Percentiles rank a stretch among this genome's conserved stretches.
phyloP scores from a whole-genome alignment of 2,113 vertebrate species.

The Brachionichthys hirsutus region DNA sequence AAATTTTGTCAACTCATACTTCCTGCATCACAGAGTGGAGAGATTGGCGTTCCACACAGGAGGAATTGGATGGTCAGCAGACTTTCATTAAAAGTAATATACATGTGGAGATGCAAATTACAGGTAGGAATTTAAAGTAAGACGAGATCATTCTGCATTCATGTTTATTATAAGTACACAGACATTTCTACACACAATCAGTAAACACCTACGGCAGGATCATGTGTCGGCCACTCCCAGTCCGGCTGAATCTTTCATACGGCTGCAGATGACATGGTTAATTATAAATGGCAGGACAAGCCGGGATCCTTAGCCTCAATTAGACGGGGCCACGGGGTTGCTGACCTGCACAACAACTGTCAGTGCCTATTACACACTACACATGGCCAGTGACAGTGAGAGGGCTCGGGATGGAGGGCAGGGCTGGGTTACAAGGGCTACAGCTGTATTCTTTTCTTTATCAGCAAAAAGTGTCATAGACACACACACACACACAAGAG shows the following conservation, averaged over 20 bases:
- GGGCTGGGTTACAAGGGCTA: conserved; percentile 63
- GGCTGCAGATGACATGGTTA: conserved; percentile 73
- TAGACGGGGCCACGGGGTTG: conserved; percentile 71
- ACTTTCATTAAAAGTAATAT: too few species aligned
- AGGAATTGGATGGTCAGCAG: not conserved
- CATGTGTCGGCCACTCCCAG: conserved; percentile 68
- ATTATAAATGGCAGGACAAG: conserved; percentile 79
- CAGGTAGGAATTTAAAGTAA: not conserved
- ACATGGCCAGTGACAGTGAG: conserved; percentile 68
- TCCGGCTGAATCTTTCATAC: conserved; percentile 78
- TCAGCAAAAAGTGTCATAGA: conserved; percentile 1
- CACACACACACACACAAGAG: conserved; percentile 12
- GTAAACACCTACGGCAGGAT: conserved; percentile 57
- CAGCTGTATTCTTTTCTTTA: conserved; percentile 51
- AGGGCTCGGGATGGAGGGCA: conserved; percentile 62
- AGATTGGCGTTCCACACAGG: conserved; percentile 1
- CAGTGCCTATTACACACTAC: conserved; percentile 76
- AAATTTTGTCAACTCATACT: conserved; percentile 8
- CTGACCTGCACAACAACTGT: conserved; percentile 73
- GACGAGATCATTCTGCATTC: too few species aligned
- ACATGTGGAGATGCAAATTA: not conserved
- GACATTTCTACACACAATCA: conserved; percentile 44
- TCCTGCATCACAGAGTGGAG: not conserved
- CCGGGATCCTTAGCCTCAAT: conserved; percentile 78
- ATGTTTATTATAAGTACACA: conserved; percentile 9